A percentile compares a stretch with the other conserved stretches of the same genome.
Conservation (phyloP, 2,888 invertebrate genomes). For the Nemurella pictetii region DNA sequence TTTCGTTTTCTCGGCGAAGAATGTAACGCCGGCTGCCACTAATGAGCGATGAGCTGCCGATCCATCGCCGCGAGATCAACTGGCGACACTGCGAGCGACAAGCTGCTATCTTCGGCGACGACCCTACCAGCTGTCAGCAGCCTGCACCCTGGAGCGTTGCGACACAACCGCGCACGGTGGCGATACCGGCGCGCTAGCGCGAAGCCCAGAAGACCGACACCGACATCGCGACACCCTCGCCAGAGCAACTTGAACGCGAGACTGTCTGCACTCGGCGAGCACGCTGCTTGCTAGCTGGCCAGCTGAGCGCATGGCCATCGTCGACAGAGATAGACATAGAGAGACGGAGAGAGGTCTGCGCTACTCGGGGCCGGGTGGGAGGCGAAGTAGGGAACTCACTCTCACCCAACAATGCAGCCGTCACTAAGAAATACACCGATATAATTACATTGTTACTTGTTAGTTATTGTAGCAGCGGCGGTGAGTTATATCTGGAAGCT, state of each 20-base stretch:
- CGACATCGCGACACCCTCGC: not conserved
- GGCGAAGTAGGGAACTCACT: not conserved
- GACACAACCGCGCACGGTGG: no score
- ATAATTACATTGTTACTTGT: not conserved
- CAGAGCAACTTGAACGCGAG: not conserved
- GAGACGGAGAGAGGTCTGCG: not conserved
- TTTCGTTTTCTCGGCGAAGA: not conserved
- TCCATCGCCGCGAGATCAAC: not conserved
- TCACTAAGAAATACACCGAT: not conserved
- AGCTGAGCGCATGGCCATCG: no score
- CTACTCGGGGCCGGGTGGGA: not conserved
- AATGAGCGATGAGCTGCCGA: not conserved
- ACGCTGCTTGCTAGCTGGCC: not conserved
- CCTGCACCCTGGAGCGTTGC: no score
- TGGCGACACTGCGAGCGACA: not conserved
- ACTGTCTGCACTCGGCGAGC: not conserved
- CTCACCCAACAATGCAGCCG: not conserved
- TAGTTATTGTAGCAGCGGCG: not conserved
- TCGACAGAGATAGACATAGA: not conserved
- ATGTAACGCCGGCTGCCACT: not conserved
- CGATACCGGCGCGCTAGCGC: not conserved
- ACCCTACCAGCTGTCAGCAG: not conserved
- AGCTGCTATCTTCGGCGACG: not conserved
- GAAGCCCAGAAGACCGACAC: not conserved
- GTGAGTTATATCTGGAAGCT: not conserved